Evolutionary conservation across 2,113 vertebrate genomes (phyloP), one percentile per base, ranked within the genome.

Genomic region (Malurus cyaneus): DNA sequence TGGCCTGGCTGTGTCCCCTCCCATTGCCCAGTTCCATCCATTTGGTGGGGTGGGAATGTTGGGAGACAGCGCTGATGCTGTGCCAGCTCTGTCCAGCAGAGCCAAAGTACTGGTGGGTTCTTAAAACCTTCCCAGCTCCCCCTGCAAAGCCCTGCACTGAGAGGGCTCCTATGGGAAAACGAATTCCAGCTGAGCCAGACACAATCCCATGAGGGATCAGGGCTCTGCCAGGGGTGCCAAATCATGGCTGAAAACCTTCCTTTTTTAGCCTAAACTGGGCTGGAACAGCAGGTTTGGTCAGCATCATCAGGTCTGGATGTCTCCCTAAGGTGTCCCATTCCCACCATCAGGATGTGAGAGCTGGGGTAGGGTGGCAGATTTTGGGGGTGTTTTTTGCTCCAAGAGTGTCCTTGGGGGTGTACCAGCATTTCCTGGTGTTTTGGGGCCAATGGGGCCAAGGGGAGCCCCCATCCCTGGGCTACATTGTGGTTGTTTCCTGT

Each of bases 1-100:
- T 57, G 52, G 31, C 31, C 44, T 69, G 46, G 47, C 66, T 59
- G 25, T 66, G 71, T 42, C 61, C 20, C 16, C 12, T 76, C 36
- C 44, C 19, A 29, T 11, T 66, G 42, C 42, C 18, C 3, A 11
- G 12, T 56, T 56, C 12, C 34, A 9, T 42, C 3, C 0, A 0
- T 24, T 7, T 17, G 25, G 3, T 50, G 71, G 61, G 44, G 7
- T 76, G 71, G 82, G 61, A 26, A 9, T 36, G 36, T 14, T 34
- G 61, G 44, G 71, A 17, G 31, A 5, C 7, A 17, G 52, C 4
- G 24, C 52, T 76, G 70, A 34, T 49, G 59, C 50, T 73, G 59
- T 84, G 69, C 41, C 44, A 24, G 44, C 56, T 31, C 9, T 77
- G 74, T 29, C 29, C 47, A 42, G 59, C 74, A 53, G 47, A 42